Evolutionary conservation across 2,888 invertebrate genomes (phyloP), one percentile per base, ranked within the genome.

Genomic region (Clitarchus hookeri): DNA sequence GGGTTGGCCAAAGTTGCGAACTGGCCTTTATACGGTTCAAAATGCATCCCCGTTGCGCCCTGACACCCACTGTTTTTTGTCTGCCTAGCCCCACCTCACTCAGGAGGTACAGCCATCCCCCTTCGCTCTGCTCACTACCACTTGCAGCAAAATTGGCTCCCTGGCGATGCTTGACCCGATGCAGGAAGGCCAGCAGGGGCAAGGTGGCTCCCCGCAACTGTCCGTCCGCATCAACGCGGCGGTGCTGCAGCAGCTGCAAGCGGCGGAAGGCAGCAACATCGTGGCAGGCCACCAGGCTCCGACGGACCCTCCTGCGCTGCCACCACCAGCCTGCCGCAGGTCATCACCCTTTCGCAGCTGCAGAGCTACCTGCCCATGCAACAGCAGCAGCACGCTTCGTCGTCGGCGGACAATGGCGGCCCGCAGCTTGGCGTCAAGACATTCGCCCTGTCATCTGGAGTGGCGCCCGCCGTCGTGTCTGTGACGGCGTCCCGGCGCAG

Each of bases 41-140:
- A n/a, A 82, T 12, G 19, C 27, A 82, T 82, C 27, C 27, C 27
- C 16, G 16, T 12, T 82, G 36, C n/a, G 54, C 85, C 83, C 85
- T 86, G 84, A 85, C 86, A 86, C 83, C 84, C 85, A 86, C 48
- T 16, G 48, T 48, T 48, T 78, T n/a, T 87, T 87, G 84, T 86
- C 65, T 86, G 84, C 54, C 82, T 87, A 87, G 85, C 86, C 82
- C 86, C 86, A 86, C 87, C 85, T 85, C 86, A 84, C 86, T 65
- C 84, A 88, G 87, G 87, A 88, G 85, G 84, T 86, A 44, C 88
- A 88, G 86, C 95, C 95, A 89, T 96, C 96, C 89, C 96, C 96
- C 87, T 92, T 96, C 90, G 96, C 96, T 87, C 93, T 96, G 88
- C 92, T 96, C 91, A 96, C 96, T 88, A 96, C 96, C 88, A 96